Evolutionary conservation across 2,888 invertebrate genomes (phyloP).

Genomic region (Pristionchus fissidentatus): DNA sequence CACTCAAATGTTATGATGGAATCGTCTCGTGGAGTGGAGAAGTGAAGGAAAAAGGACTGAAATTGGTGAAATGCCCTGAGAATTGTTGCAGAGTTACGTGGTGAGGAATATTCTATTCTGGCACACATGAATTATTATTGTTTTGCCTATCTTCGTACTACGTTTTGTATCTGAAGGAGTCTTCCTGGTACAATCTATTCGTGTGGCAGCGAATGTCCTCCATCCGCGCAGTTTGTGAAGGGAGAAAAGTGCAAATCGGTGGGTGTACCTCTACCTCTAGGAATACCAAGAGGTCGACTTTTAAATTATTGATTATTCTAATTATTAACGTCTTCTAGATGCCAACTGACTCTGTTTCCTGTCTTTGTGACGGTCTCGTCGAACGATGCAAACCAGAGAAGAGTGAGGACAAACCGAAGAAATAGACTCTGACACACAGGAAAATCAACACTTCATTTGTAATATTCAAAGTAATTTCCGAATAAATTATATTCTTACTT

Average conservation of each 20-base stretch:
- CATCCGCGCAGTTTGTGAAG: background rate
- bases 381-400: constrained; percentile 32
- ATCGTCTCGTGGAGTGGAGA: background rate
- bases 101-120: no score
- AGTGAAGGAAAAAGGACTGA: background rate
- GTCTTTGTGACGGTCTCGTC: background rate
- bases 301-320: background rate
- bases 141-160: background rate
- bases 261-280: no score
- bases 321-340: background rate
- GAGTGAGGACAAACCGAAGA: no score
- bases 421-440: no score
- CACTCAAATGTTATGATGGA: constrained; percentile 24
- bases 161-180: background rate
- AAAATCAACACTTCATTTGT: background rate
- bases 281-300: no score
- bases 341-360: background rate
- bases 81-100: constrained; percentile 17
- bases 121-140: background rate
- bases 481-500: no score
- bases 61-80: background rate
- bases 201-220: background rate
- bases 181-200: constrained; percentile 17
- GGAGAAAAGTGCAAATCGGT: constrained; percentile 23
- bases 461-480: background rate